Percentiles rank a stretch among this genome's conserved stretches.
Evolutionary conservation across 2,797 vertebrate species (phyloP).

Genomic region (Epinephelus malabaricus): DNA sequence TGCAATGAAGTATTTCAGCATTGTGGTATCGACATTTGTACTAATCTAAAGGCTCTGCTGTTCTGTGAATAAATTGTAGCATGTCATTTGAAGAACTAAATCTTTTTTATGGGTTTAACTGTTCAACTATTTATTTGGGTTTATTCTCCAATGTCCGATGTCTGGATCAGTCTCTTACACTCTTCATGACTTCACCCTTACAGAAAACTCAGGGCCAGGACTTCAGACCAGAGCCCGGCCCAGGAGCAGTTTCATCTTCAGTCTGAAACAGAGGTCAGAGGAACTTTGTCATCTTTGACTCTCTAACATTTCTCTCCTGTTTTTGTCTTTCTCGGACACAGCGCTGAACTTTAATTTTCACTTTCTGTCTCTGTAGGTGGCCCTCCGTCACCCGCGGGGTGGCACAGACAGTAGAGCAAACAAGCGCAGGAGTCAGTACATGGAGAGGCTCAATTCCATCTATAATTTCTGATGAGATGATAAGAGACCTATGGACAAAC

Average conservation of each 20-base stretch:
- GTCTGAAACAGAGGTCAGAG: slow-evolving; percentile 47
- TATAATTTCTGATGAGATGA: slow-evolving; percentile 29
- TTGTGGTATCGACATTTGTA: background rate
- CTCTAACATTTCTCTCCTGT: background rate
- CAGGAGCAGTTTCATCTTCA: slow-evolving; percentile 7
- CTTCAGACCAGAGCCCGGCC: background rate
- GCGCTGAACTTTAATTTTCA: background rate
- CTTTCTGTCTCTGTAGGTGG: background rate
- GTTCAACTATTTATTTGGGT: background rate
- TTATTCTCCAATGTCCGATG: background rate
- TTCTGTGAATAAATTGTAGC: background rate
- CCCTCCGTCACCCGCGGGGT: background rate
- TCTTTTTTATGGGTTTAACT: background rate
- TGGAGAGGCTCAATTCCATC: slow-evolving; percentile 53
- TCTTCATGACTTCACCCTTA: background rate
- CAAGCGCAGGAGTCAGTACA: slow-evolving; percentile 26
- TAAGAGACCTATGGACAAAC: background rate
- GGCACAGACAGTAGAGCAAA: background rate
- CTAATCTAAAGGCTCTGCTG: background rate
- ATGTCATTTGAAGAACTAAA: background rate
- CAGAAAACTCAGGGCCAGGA: slow-evolving; percentile 32
- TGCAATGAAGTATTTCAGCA: background rate
- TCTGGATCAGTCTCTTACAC: background rate
- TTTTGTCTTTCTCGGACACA: background rate
- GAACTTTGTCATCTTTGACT: background rate